A percentile compares a stretch with the other conserved stretches of the same genome.
These are phyloP conservation scores for Columba livia DNA, from an alignment of 2,113 vertebrate species.

Conservation along the genomic window DNA sequence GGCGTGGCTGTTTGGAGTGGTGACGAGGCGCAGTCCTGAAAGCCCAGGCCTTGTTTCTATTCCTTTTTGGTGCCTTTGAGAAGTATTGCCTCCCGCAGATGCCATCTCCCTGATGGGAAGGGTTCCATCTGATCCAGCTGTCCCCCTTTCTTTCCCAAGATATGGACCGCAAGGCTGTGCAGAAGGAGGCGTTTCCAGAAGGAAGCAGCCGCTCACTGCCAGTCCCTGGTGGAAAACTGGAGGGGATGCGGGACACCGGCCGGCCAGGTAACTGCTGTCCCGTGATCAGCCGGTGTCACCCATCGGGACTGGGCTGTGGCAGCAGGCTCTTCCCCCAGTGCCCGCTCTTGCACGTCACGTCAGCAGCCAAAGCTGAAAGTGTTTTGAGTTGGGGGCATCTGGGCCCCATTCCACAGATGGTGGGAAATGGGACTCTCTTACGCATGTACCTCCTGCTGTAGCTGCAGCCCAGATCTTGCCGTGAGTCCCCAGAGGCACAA, in stretches of 20 bases:
- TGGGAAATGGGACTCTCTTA: too few relatives aligned
- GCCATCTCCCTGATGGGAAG: background rate
- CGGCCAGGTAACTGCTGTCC: background rate
- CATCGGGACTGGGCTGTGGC: background rate
- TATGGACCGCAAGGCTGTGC: background rate
- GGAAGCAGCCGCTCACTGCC: background rate
- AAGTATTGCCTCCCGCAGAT: background rate
- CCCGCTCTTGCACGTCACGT: background rate
- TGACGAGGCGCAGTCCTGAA: background rate
- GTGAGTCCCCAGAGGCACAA: too few relatives aligned
- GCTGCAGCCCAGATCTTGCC: too few relatives aligned
- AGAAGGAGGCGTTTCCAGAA: too few relatives aligned
- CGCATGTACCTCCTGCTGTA: too few relatives aligned
- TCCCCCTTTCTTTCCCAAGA: background rate
- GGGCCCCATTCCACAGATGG: too few relatives aligned
- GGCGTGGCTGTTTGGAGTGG: background rate
- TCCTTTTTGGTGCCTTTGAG: background rate
- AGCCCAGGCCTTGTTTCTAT: background rate
- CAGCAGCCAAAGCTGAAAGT: background rate
- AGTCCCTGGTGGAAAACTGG: fast-evolving
- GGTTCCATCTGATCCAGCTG: background rate
- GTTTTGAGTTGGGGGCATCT: background rate
- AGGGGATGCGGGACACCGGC: fast-evolving
- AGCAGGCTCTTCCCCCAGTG: background rate
- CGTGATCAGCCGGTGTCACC: background rate